Percentiles rank a stretch among this genome's conserved stretches.
These are phyloP conservation scores for Seriola rivoliana DNA, from an alignment of 2,113 vertebrate genomes.

Conservation along the genomic window DNA sequence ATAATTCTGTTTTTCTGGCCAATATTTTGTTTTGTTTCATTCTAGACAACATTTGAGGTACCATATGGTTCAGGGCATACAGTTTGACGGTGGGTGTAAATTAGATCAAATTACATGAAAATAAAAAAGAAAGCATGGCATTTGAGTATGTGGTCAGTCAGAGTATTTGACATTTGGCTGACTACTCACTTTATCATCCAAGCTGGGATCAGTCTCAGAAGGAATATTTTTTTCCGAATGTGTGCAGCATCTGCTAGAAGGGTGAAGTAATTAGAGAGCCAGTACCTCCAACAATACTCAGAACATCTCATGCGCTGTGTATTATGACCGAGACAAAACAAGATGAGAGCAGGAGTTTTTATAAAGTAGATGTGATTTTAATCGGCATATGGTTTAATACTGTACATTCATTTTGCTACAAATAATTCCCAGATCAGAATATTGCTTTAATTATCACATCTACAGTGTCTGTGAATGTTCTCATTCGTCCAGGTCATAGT, in stretches of 20 bases:
- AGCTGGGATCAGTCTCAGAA: slow-evolving; percentile 3
- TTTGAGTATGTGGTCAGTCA: neutral
- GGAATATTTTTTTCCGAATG: neutral
- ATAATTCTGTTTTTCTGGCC: neutral
- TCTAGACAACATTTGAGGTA: neutral
- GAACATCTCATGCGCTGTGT: neutral
- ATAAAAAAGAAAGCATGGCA: neutral
- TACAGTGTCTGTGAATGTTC: too few species aligned
- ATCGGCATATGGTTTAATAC: neutral
- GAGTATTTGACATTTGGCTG: slow-evolving; percentile 13
- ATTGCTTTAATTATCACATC: neutral
- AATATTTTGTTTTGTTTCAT: neutral
- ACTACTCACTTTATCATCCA: neutral
- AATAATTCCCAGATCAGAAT: neutral
- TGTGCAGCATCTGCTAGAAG: slow-evolving; percentile 14
- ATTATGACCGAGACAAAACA: neutral
- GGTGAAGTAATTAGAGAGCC: neutral
- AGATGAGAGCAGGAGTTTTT: neutral
- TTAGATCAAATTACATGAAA: slow-evolving; percentile 3
- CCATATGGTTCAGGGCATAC: neutral
- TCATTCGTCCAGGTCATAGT: too few species aligned
- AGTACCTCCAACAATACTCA: neutral
- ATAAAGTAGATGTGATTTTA: neutral
- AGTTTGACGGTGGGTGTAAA: neutral
- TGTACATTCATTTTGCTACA: too few species aligned